These are phyloP conservation scores for Agonopterix heracliana DNA, from an alignment of 2,888 invertebrate genomes.

Conservation along the genomic window DNA sequence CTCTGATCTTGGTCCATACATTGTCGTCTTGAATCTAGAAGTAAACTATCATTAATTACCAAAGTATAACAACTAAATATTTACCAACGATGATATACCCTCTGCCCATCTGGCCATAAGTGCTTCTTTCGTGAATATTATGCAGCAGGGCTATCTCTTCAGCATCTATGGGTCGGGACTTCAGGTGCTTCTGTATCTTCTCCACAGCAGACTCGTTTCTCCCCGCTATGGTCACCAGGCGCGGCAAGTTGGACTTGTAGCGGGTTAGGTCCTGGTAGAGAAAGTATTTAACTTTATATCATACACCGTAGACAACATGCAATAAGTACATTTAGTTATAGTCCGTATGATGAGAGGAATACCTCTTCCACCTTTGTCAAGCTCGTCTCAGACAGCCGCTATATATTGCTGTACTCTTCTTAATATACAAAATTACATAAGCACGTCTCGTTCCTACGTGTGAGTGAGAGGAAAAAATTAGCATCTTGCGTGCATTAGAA, in stretches of 20 bases:
- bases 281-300: too few species aligned
- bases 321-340: neutral
- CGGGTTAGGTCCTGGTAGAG: constrained; percentile 30
- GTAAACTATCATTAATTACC: neutral
- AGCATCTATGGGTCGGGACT: constrained; percentile 43
- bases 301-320: too few species aligned
- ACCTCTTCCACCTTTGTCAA: too few species aligned
- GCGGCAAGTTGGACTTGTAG: constrained; percentile 44
- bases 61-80: neutral
- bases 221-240: constrained; percentile 45
- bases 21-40: too few species aligned
- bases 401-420: too few species aligned
- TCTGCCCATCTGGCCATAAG: constrained; percentile 50
- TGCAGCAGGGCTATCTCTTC: constrained; percentile 52
- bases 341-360: neutral
- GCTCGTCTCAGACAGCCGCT: too few species aligned
- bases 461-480: too few species aligned
- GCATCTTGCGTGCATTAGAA: too few species aligned
- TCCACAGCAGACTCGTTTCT: constrained; percentile 39
- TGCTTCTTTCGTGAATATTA: constrained; percentile 41
- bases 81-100: constrained; percentile 65
- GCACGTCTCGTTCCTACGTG: too few species aligned
- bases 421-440: too few species aligned
- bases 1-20: too few species aligned
- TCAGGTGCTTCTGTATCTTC: constrained; percentile 37